Evolutionary conservation across 2,113 vertebrate genomes (phyloP).

Genomic region (Pelobates fuscus): DNA sequence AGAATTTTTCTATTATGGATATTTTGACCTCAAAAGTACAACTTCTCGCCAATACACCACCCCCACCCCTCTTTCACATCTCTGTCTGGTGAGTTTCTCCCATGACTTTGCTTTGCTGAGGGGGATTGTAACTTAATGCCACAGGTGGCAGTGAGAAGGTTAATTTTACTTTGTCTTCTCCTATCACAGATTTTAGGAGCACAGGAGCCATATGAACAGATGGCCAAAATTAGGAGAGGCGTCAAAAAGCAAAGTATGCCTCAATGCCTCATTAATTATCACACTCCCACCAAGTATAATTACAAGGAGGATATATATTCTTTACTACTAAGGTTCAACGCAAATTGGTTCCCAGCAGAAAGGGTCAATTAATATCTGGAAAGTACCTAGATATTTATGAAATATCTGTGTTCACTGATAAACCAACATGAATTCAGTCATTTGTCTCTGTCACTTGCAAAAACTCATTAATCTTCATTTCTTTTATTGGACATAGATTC

Average conservation of each 20-base stretch:
- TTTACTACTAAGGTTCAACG: not conserved
- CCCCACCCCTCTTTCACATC: no score
- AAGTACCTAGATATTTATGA: slow-evolving; percentile 30
- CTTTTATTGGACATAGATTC: not conserved
- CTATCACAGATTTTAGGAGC: no score
- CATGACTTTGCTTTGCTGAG: no score
- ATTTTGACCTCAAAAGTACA: no score
- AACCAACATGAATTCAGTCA: not conserved
- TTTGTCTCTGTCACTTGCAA: not conserved
- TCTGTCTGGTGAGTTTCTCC: no score
- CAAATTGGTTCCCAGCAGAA: not conserved
- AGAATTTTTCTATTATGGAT: no score
- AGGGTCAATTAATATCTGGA: slow-evolving; percentile 10
- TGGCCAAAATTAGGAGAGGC: no score
- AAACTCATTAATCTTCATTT: slow-evolving; percentile 36
- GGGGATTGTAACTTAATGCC: no score
- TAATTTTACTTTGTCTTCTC: no score
- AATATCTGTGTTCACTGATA: not conserved
- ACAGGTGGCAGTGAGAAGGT: no score
- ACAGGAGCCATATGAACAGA: not conserved
- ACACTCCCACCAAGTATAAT: not conserved
- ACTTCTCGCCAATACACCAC: no score
- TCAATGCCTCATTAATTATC: not conserved
- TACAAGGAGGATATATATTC: not conserved
- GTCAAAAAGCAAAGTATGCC: not conserved